A percentile compares a stretch with the other conserved stretches of the same genome.
Evolutionary conservation across 2,113 vertebrate species (phyloP).

Genomic region (Dunckerocampus dactyliophorus): DNA sequence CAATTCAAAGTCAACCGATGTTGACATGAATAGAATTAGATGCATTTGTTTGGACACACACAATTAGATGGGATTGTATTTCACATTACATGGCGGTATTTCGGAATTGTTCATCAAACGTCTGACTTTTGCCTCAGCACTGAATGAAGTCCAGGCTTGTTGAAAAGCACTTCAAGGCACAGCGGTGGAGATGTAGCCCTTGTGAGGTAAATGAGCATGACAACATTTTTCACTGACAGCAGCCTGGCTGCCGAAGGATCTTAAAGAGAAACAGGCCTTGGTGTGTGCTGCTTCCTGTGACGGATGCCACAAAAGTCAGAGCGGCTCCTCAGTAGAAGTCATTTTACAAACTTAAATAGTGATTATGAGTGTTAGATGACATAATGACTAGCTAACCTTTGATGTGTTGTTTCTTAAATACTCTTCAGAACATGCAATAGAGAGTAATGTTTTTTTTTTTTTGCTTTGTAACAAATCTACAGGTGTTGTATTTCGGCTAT

Average conservation of each 20-base stretch:
- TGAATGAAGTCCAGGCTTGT: neutral
- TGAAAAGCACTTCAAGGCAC: conserved; percentile 32
- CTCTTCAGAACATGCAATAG: neutral
- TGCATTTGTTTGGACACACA: too few relatives aligned
- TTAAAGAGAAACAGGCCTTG: conserved; percentile 38
- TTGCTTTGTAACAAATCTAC: neutral
- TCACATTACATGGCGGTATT: neutral
- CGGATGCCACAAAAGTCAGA: conserved; percentile 13
- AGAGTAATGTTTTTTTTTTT: neutral
- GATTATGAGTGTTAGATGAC: conserved; percentile 21
- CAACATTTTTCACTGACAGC: conserved; percentile 11
- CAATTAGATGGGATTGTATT: neutral
- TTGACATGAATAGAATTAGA: too few relatives aligned
- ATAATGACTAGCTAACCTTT: conserved; percentile 15
- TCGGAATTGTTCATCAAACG: neutral
- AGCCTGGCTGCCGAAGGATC: conserved; percentile 10
- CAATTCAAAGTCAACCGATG: too few relatives aligned
- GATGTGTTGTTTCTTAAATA: conserved; percentile 20
- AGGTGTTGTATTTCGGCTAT: too few relatives aligned
- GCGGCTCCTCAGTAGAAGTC: conserved; percentile 5
- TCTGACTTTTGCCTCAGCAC: neutral
- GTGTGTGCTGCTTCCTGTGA: conserved; percentile 29
- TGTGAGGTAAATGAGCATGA: conserved; percentile 18
- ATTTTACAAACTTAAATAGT: conserved; percentile 1
- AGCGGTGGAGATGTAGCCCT: neutral